These are phyloP conservation scores for Rallus limicola DNA, from an alignment of 2,113 vertebrate genomes.

Conservation along the genomic window DNA sequence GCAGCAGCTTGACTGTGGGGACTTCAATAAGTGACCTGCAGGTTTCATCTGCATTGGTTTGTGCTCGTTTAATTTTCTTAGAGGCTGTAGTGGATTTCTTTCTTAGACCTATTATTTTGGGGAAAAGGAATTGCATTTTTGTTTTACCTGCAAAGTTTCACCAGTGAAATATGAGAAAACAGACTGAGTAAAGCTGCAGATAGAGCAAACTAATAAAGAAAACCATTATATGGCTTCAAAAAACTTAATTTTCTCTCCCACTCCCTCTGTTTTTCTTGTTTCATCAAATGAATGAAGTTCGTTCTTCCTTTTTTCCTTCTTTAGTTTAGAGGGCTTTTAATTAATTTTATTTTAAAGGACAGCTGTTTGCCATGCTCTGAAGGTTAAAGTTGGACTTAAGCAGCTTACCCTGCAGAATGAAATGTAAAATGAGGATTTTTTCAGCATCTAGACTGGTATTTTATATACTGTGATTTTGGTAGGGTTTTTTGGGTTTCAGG, in stretches of 20 bases:
- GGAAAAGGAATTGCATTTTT: not conserved
- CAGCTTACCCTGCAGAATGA: not conserved
- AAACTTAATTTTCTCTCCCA: not conserved
- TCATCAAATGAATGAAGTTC: not conserved
- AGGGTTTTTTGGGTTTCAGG: not conserved
- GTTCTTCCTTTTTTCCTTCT: not conserved
- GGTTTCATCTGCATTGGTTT: not conserved
- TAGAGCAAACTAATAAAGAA: not conserved
- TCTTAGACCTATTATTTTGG: not conserved
- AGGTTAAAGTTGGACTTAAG: not conserved
- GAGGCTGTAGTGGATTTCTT: not conserved
- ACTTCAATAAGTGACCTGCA: not conserved
- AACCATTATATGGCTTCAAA: not conserved
- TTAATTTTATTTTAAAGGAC: not conserved
- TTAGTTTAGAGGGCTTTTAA: not conserved
- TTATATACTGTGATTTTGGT: constrained; percentile 22
- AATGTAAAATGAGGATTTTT: constrained; percentile 28
- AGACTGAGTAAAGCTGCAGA: not conserved
- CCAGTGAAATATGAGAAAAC: not conserved
- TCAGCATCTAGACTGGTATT: not conserved
- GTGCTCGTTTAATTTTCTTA: not conserved
- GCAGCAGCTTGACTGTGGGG: not conserved
- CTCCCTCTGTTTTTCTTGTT: not conserved
- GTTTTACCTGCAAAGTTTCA: not conserved
- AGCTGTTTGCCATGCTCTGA: not conserved